These are phyloP conservation scores for Lagopus muta DNA, from an alignment of 2,113 vertebrate species.

Conservation along the genomic window DNA sequence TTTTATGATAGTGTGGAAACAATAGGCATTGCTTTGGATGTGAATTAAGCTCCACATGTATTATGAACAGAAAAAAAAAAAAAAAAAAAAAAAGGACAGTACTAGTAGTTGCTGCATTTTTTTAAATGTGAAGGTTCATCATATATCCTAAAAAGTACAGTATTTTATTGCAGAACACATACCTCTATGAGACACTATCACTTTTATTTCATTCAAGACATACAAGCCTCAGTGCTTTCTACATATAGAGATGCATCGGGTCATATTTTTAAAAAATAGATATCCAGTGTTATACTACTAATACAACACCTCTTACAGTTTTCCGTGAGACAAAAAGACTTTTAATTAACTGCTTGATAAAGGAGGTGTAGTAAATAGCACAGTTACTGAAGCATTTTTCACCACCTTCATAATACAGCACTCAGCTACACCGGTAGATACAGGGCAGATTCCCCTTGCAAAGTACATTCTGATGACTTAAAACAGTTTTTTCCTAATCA, in stretches of 20 bases:
- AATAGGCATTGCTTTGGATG: not conserved
- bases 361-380: not conserved
- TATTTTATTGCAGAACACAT: not conserved
- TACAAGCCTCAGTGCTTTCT: not conserved
- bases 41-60: constrained; percentile 15
- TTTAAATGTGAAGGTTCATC: not conserved
- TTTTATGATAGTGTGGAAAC: not conserved
- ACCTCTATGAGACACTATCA: not conserved
- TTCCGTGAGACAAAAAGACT: not conserved
- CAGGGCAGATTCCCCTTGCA: not conserved
- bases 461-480: not conserved
- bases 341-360: not conserved
- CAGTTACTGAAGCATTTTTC: not conserved
- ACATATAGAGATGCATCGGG: not conserved
- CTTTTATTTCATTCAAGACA: not conserved
- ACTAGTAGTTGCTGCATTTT: not conserved
- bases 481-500: not conserved
- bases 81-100: not conserved
- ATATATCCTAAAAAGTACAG: not conserved
- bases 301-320: not conserved
- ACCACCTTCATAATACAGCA: not conserved
- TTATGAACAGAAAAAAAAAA: constrained; percentile 15
- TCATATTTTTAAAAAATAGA: not conserved
- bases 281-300: not conserved
- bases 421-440: not conserved